Evolutionary conservation across 2,888 invertebrate species (phyloP), one percentile per base, ranked within the genome.

Genomic region (Papilio gigon): DNA sequence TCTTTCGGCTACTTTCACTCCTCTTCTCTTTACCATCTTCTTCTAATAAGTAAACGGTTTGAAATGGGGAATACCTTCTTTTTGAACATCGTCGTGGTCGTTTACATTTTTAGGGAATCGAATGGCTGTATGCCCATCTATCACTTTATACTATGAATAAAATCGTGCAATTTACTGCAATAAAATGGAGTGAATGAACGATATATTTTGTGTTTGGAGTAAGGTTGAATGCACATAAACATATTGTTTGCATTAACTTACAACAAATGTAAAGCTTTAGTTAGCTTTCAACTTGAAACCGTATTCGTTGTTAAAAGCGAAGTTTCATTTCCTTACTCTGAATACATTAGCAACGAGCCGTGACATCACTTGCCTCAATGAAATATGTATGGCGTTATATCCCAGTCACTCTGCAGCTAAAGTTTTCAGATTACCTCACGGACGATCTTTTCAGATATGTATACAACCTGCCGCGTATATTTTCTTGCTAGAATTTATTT

Each of bases 381-480:
- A 58, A 68, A 68, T 44, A 63, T 58, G 56, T 44, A 58, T 37
- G 58, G 9, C 67, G 53, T 6, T 61, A 62, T 20, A 56, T 25
- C 22, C 25, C 42, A 27, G 20, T 40, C 59, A 59, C 64, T 64
- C 27, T 50, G 6, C 37, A 59, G 37, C 59, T 59, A 37, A 64
- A 64, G 56, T 58, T 68, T 37, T 59, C 59, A 64, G 47, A 68
- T 58, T 59, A 64, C 47, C 17, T 63, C 68, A 59, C 68, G 68
- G 59, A 68, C 59, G 42, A 30, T 17, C 25, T 22, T 62, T 44
- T 33, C 20, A 33, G 40, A 60, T 67, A 53, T 67, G 62, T 56
- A 58, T 63, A 44, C 25, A 35, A 63, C 35, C 56, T 58, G 30
- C 22, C 30, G 35, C 17, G 40, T 37, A 30, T 33, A 67, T 61